These are phyloP conservation scores for Crotophaga sulcirostris DNA, from an alignment of 2,113 vertebrate genomes.

Conservation along the genomic window DNA sequence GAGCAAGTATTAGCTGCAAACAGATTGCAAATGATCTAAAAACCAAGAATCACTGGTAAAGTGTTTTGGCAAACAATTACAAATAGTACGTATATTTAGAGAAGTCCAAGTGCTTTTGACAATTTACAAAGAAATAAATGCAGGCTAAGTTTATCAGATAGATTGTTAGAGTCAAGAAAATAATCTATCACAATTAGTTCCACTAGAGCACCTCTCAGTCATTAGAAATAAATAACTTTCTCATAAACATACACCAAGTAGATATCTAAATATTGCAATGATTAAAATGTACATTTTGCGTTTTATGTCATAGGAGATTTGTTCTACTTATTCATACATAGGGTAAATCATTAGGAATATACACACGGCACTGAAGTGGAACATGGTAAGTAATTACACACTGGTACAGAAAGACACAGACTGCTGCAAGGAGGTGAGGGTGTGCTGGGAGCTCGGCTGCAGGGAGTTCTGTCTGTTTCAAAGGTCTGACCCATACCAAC, in stretches of 20 bases:
- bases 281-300: conserved; percentile 66
- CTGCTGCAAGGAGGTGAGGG: background rate
- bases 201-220: conserved; percentile 58
- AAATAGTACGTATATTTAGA: background rate
- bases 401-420: background rate
- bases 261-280: conserved; percentile 57
- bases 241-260: conserved; percentile 42
- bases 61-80: conserved; percentile 9
- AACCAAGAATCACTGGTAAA: background rate
- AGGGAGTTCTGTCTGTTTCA: background rate
- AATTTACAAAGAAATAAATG: background rate
- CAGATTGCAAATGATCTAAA: background rate
- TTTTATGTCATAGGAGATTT: conserved; percentile 53
- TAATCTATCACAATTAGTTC: conserved; percentile 72
- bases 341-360: conserved; percentile 52
- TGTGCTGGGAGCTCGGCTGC: background rate
- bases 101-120: background rate
- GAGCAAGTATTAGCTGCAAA: background rate
- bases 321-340: conserved; percentile 52
- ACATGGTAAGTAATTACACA: conserved; percentile 46
- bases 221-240: conserved; percentile 70
- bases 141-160: conserved; percentile 10
- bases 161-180: conserved; percentile 28
- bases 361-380: background rate
- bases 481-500: background rate